Conservation (phyloP, 1,140 invertebrate genomes). For the Aphelinus atriplicis region DNA sequence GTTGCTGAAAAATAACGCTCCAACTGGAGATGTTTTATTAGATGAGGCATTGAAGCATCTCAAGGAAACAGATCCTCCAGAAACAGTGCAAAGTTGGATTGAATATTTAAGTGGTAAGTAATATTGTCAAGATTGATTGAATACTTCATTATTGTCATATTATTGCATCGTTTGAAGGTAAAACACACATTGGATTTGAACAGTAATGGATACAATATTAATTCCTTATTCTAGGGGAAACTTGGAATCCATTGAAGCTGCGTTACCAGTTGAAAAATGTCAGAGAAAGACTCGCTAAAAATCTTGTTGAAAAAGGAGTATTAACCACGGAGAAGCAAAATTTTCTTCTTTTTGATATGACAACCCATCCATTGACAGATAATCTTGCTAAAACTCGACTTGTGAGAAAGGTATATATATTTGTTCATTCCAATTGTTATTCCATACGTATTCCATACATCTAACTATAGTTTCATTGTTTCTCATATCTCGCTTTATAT, state of each 20-base stretch:
- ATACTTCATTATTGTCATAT: background rate
- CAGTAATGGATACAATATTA: too few relatives aligned
- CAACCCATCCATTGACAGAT: slow-evolving; percentile 98
- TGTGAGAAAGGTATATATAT: slow-evolving; percentile 86
- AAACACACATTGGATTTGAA: too few relatives aligned
- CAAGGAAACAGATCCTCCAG: slow-evolving; percentile 95
- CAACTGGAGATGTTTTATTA: slow-evolving; percentile 96
- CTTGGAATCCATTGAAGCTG: slow-evolving; percentile 99
- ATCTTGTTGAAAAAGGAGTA: slow-evolving; percentile 99
- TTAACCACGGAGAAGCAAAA: slow-evolving; percentile 99
- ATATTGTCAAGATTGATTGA: slow-evolving; percentile 11
- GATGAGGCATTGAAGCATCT: slow-evolving; percentile 99
- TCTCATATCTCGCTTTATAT: too few relatives aligned
- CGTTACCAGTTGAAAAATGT: slow-evolving; percentile 99
- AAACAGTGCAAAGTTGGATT: slow-evolving; percentile 99
- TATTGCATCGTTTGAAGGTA: too few relatives aligned
- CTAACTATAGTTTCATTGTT: too few relatives aligned
- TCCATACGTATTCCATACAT: too few relatives aligned
- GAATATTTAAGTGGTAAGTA: slow-evolving; percentile 96
- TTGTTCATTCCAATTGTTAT: too few relatives aligned
- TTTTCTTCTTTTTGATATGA: slow-evolving; percentile 99
- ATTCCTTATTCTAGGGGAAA: slow-evolving; percentile 82
- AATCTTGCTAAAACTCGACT: slow-evolving; percentile 95
- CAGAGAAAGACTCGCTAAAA: slow-evolving; percentile 97
- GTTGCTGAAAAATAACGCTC: slow-evolving; percentile 84